Percentiles rank a stretch among this genome's conserved stretches.
phyloP scores from a whole-genome alignment of 2,888 invertebrate species.

The Drosophila stalkeri region DNA sequence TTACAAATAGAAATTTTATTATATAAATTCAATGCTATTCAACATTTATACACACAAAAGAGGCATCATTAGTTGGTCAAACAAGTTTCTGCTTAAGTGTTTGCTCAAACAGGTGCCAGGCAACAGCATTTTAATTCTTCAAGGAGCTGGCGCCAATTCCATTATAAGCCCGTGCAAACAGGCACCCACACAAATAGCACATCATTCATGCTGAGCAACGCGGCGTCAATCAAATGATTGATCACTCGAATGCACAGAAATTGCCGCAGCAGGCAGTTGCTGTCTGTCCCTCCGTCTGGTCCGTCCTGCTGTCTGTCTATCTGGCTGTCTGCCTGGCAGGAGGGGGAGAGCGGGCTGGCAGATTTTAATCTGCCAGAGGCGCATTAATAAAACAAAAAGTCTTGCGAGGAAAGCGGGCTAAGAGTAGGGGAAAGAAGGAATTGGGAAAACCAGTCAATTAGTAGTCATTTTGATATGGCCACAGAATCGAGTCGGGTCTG shows the following conservation, averaged over 20 bases:
- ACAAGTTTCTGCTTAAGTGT: slow-evolving; percentile 55
- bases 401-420: slow-evolving; percentile 19
- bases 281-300: background rate
- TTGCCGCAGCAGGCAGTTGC: slow-evolving; percentile 20
- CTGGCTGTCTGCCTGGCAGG: background rate
- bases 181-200: slow-evolving; percentile 28
- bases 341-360: slow-evolving; percentile 15
- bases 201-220: slow-evolving; percentile 61
- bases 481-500: slow-evolving; percentile 31
- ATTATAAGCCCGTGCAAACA: slow-evolving; percentile 31
- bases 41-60: background rate
- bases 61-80: slow-evolving; percentile 41
- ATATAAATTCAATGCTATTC: too few species aligned
- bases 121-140: background rate
- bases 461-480: slow-evolving; percentile 68
- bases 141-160: slow-evolving; percentile 25
- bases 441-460: slow-evolving; percentile 69
- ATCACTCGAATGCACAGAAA: slow-evolving; percentile 65
- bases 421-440: slow-evolving; percentile 7
- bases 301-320: too few species aligned
- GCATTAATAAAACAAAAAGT: slow-evolving; percentile 69
- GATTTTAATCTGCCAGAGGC: slow-evolving; percentile 68
- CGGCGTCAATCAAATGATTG: slow-evolving; percentile 77
- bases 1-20: background rate
- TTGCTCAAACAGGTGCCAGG: slow-evolving; percentile 59